Evolutionary conservation across 2,888 invertebrate genomes (phyloP).

Genomic region (Zelleria hepariella): DNA sequence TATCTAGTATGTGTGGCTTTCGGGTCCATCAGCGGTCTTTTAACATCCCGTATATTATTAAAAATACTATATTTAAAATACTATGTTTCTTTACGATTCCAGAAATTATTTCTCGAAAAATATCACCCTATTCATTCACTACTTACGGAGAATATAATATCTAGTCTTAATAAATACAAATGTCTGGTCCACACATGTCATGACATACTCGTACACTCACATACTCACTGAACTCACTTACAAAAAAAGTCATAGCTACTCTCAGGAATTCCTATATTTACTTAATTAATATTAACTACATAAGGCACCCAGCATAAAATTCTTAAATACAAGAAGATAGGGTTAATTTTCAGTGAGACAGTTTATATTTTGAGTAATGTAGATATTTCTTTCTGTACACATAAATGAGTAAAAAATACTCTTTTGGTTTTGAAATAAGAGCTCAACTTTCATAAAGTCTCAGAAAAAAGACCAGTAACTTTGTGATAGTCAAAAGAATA

Average conservation of each 20-base stretch:
- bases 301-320: not conserved
- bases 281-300: not conserved
- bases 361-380: too few species aligned
- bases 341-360: not conserved
- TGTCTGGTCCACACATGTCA: not conserved
- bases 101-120: too few species aligned
- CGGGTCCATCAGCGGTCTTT: too few species aligned
- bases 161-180: not conserved
- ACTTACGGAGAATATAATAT: not conserved
- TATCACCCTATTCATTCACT: not conserved
- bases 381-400: too few species aligned
- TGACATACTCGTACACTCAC: not conserved
- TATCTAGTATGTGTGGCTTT: too few species aligned
- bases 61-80: too few species aligned
- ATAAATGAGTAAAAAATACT: too few species aligned
- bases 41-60: too few species aligned
- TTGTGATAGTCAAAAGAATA: not conserved
- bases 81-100: too few species aligned
- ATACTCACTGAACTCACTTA: slow-evolving; percentile 9
- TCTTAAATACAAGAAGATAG: not conserved
- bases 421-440: too few species aligned
- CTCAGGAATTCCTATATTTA: not conserved
- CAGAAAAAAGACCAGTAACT: too few species aligned
- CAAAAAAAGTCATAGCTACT: not conserved
- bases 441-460: too few species aligned